Base-by-base conservation (phyloP, 2,113 vertebrate species). In the Orientallactaga bullata region DNA sequence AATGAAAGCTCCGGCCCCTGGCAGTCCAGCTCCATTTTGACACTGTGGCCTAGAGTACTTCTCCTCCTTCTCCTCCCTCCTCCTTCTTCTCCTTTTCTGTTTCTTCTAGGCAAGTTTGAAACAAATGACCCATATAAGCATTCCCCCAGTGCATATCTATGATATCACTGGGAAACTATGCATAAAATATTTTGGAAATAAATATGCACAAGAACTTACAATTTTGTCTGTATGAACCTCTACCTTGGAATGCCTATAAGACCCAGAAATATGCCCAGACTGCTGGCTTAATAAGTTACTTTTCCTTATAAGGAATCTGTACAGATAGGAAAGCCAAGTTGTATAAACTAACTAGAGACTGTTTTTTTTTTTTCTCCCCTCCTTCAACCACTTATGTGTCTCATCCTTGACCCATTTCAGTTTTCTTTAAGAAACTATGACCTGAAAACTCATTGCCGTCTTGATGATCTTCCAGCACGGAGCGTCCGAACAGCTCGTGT, bases 101-200 rank as follows among this genome's bases (percentile, higher is more conserved):
- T 96, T 97, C 98, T 98, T 98, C 96, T 97, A 98, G 85, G 97
- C 96, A 96, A 97, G 97, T 98, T 98, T 98, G 98, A 98, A 98
- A n/a, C n/a, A 98, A 98, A 98, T 98, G 98, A 98, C 98, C 97
- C 97, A 97, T 98, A 98, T 98, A 98, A 98, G 98, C 98, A 98
- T 98, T 98, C 97, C 97, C 88, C 97, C 95, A 97, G 97, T 95
- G 90, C 97, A 90, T 94, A 96, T 91, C 96, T 97, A 95, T 98
- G 98, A 98, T 97, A 98, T 99, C 99, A 99, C 94, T 99, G 98
- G 98, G 99, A 99, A 99, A 99, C 98, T 99, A 99, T 99, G 99
- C 98, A 96, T 98, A 98, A 98, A 98, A 99, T 98, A 98, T 98
- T 98, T 98, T 98, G 98, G 98, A 99, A 99, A 99, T 99, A 99